Conservation (phyloP, 2,797 vertebrate genomes). For the Clarias laeviceps region DNA sequence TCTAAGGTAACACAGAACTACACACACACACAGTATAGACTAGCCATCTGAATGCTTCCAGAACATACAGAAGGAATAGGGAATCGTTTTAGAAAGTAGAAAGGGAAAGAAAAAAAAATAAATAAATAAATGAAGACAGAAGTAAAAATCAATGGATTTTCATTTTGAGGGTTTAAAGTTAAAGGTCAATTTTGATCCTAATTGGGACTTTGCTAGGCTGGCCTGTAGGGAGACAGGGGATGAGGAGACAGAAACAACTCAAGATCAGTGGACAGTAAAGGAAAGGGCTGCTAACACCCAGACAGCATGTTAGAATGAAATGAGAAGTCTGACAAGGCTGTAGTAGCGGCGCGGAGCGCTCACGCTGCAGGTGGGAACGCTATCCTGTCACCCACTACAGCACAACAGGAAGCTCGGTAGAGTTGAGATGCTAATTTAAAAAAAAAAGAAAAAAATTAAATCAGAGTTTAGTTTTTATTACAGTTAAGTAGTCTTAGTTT, state of each 20-base stretch:
- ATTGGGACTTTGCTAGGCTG: conserved; percentile 30
- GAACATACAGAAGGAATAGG: background rate
- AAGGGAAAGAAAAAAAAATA: background rate
- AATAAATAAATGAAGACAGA: background rate
- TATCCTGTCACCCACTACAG: background rate
- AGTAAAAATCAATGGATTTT: conserved; percentile 42
- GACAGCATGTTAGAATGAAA: background rate
- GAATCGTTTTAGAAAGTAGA: background rate
- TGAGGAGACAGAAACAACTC: background rate
- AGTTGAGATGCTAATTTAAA: background rate
- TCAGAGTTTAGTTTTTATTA: background rate
- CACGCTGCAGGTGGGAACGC: too few relatives aligned
- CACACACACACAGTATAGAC: too few relatives aligned
- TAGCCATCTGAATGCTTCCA: background rate
- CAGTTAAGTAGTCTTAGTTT: background rate
- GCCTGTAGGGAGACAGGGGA: conserved; percentile 3
- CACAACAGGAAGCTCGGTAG: background rate
- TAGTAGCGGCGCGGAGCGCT: background rate
- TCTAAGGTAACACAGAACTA: too few relatives aligned
- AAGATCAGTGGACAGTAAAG: background rate
- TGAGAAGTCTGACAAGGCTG: background rate
- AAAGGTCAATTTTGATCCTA: conserved; percentile 36
- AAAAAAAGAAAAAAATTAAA: background rate
- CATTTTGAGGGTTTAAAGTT: conserved; percentile 34
- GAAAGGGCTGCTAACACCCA: background rate